These are phyloP conservation scores for Orius insidiosus DNA, from an alignment of 1,140 invertebrate genomes.

Conservation along the genomic window DNA sequence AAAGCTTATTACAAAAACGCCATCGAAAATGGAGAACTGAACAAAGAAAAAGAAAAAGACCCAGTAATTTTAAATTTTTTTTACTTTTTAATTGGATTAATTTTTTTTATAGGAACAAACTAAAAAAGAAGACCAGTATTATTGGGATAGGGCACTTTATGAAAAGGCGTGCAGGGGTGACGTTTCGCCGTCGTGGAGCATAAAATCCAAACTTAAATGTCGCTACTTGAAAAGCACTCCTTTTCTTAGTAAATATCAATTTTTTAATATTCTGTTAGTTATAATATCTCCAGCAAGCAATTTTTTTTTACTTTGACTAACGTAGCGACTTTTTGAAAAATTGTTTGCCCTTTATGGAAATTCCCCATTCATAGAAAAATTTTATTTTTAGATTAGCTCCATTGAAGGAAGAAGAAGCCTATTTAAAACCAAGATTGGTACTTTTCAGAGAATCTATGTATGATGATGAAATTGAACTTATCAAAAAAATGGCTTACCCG, in stretches of 20 bases:
- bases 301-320: no score
- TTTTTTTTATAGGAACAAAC: conserved; percentile 13
- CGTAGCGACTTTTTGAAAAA: no score
- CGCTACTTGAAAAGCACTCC: conserved; percentile 48
- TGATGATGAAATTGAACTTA: conserved; percentile 73
- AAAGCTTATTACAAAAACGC: conserved; percentile 69
- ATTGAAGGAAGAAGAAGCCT: conserved; percentile 80
- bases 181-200: conserved; percentile 35
- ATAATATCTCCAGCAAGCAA: not conserved
- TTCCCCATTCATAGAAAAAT: not conserved
- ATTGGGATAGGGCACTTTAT: conserved; percentile 31
- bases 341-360: not conserved
- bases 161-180: conserved; percentile 86
- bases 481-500: conserved; percentile 74
- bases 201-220: conserved; percentile 48
- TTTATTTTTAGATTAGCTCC: conserved; percentile 60
- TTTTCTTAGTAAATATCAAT: conserved; percentile 20
- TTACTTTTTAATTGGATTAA: not conserved
- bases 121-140: conserved; percentile 23
- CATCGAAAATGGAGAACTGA: conserved; percentile 37
- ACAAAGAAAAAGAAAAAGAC: conserved; percentile 21
- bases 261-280: not conserved
- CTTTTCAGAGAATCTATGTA: conserved; percentile 80
- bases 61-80: conserved; percentile 8
- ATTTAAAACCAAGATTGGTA: conserved; percentile 66